A percentile compares a stretch with the other conserved stretches of the same genome.
phyloP scores from a whole-genome alignment of 1,140 invertebrate genomes.

The Aphidius gifuensis region DNA sequence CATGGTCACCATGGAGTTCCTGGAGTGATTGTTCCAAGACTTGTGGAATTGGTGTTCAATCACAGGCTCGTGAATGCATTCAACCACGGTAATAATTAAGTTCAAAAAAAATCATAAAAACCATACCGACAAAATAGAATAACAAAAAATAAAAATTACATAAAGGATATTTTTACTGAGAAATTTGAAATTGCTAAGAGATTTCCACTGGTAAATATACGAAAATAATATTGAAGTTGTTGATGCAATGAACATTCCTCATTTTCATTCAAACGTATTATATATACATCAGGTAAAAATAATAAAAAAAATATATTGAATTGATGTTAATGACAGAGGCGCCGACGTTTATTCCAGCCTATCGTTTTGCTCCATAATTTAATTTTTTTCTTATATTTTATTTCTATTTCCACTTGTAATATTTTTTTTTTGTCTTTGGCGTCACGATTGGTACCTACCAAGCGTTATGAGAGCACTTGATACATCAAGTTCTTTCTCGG shows the following conservation, averaged over 20 bases:
- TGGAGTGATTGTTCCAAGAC: constrained; percentile 53
- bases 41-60: constrained; percentile 51
- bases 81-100: constrained; percentile 37
- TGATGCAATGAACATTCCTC: no score
- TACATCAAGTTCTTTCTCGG: constrained; percentile 10
- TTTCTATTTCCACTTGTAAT: constrained; percentile 12
- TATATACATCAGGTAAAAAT: not conserved
- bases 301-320: constrained; percentile 14
- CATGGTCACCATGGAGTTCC: constrained; percentile 50
- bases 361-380: no score
- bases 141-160: no score
- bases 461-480: constrained; percentile 4
- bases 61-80: constrained; percentile 48
- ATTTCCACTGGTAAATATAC: no score
- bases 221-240: no score
- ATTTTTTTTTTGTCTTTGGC: constrained; percentile 5
- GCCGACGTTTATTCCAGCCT: constrained; percentile 3
- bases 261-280: no score
- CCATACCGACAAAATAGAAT: no score
- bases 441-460: constrained; percentile 17
- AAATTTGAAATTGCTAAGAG: no score
- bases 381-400: constrained; percentile 12
- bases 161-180: no score
- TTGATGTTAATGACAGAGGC: constrained; percentile 28
- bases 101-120: not conserved